Percentiles rank a stretch among this genome's conserved stretches.
These are phyloP conservation scores for Amphipoea lucens DNA, from an alignment of 2,888 invertebrate species.

Conservation along the genomic window DNA sequence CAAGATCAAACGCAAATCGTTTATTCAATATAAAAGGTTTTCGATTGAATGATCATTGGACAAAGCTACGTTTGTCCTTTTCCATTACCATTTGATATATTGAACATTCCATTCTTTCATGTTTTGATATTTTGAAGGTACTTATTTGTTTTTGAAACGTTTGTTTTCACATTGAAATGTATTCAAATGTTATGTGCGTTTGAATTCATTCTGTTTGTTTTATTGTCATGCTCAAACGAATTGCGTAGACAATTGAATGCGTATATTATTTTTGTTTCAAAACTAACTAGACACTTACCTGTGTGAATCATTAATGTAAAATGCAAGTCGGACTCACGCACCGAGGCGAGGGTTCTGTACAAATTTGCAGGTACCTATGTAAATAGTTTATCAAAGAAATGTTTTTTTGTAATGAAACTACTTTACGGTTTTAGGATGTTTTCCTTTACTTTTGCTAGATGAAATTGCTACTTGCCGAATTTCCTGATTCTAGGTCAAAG, in stretches of 20 bases:
- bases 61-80: constrained; percentile 10
- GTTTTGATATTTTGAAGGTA: background rate
- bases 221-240: constrained; percentile 1
- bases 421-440: no score
- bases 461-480: no score
- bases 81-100: background rate
- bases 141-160: background rate
- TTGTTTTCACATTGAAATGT: background rate
- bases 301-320: background rate
- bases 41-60: constrained; percentile 12
- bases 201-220: constrained; percentile 1
- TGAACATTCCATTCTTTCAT: background rate
- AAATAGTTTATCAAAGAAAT: no score
- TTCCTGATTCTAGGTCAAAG: no score
- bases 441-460: no score
- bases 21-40: constrained; percentile 5
- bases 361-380: no score
- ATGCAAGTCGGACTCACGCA: no score
- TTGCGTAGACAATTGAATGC: background rate
- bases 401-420: no score
- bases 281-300: background rate
- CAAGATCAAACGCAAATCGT: constrained; percentile 13
- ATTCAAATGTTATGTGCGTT: background rate
- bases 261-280: background rate
- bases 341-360: no score